Conservation (phyloP, 2,113 vertebrate genomes). For the Hydropotes inermis region DNA sequence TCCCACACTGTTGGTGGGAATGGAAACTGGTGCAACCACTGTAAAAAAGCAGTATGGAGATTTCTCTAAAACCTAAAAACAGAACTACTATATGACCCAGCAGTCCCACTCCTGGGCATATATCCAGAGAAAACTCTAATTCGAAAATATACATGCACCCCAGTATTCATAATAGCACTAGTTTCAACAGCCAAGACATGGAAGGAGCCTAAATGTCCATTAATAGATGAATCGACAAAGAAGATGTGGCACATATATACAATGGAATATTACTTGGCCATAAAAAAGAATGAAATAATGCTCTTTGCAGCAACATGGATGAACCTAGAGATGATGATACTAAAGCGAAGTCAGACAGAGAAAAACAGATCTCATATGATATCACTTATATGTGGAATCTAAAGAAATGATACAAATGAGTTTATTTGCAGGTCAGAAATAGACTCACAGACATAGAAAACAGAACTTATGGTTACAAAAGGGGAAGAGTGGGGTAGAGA, state of each 20-base stretch:
- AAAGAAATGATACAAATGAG: background rate
- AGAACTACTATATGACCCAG: background rate
- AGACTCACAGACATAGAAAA: background rate
- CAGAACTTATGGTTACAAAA: background rate
- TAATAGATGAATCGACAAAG: background rate
- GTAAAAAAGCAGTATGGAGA: background rate
- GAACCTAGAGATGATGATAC: background rate
- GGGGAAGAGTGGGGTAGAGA: background rate
- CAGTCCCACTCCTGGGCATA: background rate
- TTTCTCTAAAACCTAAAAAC: background rate
- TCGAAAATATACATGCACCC: background rate
- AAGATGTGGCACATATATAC: background rate
- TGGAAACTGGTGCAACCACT: background rate
- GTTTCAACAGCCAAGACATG: background rate
- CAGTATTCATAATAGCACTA: background rate
- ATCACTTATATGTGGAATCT: background rate
- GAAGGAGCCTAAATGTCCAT: background rate
- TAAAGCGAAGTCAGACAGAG: background rate
- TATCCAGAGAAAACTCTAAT: background rate
- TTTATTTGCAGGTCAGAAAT: background rate
- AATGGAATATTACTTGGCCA: background rate
- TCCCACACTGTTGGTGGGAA: background rate
- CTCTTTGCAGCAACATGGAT: background rate
- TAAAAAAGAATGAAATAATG: background rate
- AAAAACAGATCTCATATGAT: background rate